Evolutionary conservation across 1,140 invertebrate genomes (phyloP).

Genomic region (Ganaspis sp.): DNA sequence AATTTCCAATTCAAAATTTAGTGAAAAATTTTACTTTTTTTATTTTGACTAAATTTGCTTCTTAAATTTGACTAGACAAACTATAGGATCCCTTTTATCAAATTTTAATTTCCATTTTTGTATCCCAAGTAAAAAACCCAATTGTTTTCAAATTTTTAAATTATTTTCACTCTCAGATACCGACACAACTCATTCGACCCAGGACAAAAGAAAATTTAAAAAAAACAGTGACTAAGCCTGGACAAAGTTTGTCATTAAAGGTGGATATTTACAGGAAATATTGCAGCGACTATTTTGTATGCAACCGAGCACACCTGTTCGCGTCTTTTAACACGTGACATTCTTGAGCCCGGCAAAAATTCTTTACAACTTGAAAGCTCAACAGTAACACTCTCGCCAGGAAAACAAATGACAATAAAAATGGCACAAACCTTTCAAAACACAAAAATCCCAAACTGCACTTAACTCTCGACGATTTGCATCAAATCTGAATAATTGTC

Average conservation of each 20-base stretch:
- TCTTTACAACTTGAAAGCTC: not conserved
- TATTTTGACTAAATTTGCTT: too few species aligned
- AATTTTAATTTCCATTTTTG: too few species aligned
- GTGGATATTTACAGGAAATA: not conserved
- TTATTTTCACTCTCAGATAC: too few species aligned
- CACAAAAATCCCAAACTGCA: not conserved
- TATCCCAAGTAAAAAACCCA: too few species aligned
- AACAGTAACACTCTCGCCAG: not conserved
- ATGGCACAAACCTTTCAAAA: conserved; percentile 3
- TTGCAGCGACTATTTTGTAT: not conserved
- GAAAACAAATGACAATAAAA: not conserved
- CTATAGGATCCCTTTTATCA: too few species aligned
- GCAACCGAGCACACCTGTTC: conserved; percentile 17
- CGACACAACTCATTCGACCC: too few species aligned
- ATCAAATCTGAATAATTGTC: not conserved
- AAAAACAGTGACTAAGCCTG: not conserved
- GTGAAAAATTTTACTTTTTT: too few species aligned
- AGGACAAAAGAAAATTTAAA: too few species aligned
- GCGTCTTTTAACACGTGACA: conserved; percentile 31
- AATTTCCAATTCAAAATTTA: too few species aligned
- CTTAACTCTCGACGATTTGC: not conserved
- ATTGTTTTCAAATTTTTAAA: too few species aligned
- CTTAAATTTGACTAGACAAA: too few species aligned
- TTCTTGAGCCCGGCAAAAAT: conserved; percentile 26
- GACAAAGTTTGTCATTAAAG: not conserved